Evolutionary conservation across 2,113 vertebrate species (phyloP).

Genomic region (Aegypius monachus): DNA sequence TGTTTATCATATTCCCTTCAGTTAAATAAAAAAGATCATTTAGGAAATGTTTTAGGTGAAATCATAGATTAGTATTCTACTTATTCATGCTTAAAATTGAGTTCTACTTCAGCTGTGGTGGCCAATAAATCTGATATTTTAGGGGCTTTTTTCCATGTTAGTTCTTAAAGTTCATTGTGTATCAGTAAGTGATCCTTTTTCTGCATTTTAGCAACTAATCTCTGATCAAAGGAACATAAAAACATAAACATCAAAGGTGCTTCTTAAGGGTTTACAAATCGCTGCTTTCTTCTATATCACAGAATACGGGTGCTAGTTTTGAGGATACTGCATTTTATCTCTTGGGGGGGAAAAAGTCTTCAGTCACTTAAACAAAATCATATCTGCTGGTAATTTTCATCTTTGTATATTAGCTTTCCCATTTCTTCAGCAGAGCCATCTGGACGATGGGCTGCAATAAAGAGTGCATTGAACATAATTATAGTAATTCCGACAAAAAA

Average conservation of each 20-base stretch:
- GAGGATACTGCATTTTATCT: neutral
- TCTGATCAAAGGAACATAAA: slow-evolving; percentile 21
- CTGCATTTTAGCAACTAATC: neutral
- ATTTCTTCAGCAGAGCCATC: neutral
- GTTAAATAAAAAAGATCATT: neutral
- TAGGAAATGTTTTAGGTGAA: neutral
- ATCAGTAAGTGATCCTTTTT: neutral
- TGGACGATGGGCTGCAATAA: neutral
- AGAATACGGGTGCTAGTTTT: neutral
- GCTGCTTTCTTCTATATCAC: neutral
- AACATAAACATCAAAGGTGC: neutral
- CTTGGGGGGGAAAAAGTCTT: neutral
- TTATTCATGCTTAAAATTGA: neutral
- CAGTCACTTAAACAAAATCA: slow-evolving; percentile 5
- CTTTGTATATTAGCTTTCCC: neutral
- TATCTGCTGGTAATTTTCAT: neutral
- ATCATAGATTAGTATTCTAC: neutral
- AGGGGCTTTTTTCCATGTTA: neutral
- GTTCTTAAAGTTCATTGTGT: neutral
- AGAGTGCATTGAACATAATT: slow-evolving; percentile 19
- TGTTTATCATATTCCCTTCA: neutral
- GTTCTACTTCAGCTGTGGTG: neutral
- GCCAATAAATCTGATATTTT: neutral
- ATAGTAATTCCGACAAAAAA: slow-evolving; percentile 7
- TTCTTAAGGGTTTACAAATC: slow-evolving; percentile 5